These are phyloP conservation scores for Petroica traversi DNA, from an alignment of 2,113 vertebrate genomes.

Conservation along the genomic window DNA sequence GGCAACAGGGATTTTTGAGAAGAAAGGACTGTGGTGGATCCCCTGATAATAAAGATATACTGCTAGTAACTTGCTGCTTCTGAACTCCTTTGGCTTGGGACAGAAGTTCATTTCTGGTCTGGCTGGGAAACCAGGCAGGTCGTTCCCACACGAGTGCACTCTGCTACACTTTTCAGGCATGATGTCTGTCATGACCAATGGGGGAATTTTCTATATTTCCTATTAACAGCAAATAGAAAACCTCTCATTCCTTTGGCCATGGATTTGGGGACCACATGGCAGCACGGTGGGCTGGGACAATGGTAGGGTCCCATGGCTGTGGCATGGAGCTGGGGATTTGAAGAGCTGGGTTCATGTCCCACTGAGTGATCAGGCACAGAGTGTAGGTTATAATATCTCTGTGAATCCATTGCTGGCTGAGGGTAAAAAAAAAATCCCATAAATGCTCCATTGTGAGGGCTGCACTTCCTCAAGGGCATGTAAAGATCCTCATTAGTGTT, in stretches of 20 bases:
- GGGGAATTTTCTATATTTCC: background rate
- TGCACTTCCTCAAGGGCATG: background rate
- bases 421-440: background rate
- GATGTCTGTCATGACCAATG: background rate
- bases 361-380: accelerated
- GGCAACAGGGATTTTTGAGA: background rate
- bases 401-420: background rate
- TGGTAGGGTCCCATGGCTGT: accelerated
- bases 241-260: background rate
- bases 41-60: background rate
- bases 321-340: background rate
- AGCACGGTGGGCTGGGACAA: accelerated
- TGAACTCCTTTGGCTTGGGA: background rate
- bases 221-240: background rate
- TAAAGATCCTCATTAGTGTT: background rate
- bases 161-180: accelerated
- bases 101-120: background rate
- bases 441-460: background rate
- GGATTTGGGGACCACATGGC: background rate
- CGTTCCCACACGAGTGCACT: background rate
- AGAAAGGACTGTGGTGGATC: background rate
- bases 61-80: background rate
- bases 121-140: background rate
- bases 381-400: background rate
- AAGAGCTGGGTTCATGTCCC: background rate